These are phyloP conservation scores for Luidia sarsii DNA, from an alignment of 53 echinoderm and acorn worm genomes.

Conservation along the genomic window DNA sequence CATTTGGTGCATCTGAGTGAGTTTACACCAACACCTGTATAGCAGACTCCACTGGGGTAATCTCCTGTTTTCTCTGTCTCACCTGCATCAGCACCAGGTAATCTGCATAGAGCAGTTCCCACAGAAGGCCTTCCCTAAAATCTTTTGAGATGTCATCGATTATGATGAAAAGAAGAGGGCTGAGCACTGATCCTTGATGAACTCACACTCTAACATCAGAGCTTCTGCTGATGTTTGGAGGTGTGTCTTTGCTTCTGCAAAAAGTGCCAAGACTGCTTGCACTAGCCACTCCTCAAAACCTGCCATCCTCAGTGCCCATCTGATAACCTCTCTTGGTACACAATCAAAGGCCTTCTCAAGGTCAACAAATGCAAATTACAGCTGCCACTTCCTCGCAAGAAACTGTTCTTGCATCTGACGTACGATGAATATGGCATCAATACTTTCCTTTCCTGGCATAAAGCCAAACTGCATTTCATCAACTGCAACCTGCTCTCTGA, in stretches of 20 bases:
- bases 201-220: conserved; percentile 39
- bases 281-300: conserved; percentile 52
- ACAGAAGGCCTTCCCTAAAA: too few relatives aligned
- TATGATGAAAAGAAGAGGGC: too few relatives aligned
- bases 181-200: too few relatives aligned
- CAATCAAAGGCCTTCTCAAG: conserved; percentile 47
- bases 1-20: conserved; percentile 34
- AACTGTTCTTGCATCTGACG: conserved; percentile 54
- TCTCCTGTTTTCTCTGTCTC: too few relatives aligned
- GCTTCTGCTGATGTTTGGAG: conserved; percentile 26
- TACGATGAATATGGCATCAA: conserved; percentile 51
- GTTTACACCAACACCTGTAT: conserved; percentile 42
- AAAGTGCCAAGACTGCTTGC: conserved; percentile 20
- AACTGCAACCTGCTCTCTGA: conserved; percentile 43
- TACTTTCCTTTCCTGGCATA: conserved; percentile 47
- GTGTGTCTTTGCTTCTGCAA: conserved; percentile 30
- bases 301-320: conserved; percentile 47
- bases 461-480: conserved; percentile 58
- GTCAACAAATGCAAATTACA: conserved; percentile 58
- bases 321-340: conserved; percentile 51
- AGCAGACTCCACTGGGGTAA: conserved; percentile 49
- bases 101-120: too few relatives aligned
- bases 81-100: too few relatives aligned
- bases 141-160: too few relatives aligned
- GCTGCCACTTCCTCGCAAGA: conserved; percentile 38